phyloP scores from a whole-genome alignment of 2,797 vertebrate genomes.

The Danio tinwini region DNA sequence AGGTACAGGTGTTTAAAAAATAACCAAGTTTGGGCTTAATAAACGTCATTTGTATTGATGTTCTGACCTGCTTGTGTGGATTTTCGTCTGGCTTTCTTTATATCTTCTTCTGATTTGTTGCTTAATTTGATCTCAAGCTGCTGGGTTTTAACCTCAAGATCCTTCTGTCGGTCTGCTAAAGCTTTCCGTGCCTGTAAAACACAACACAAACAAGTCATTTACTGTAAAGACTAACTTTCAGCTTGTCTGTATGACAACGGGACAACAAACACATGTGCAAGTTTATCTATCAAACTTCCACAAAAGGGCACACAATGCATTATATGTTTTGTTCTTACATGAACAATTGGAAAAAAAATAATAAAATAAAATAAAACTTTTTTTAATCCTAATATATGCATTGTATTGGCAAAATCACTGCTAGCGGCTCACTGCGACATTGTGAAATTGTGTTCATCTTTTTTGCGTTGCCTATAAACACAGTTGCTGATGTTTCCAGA shows the following conservation, averaged over 20 bases:
- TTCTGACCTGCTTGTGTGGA: conserved; percentile 95
- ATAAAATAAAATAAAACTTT: background rate
- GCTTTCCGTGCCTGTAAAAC: conserved; percentile 88
- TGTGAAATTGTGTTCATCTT: background rate
- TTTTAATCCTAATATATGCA: background rate
- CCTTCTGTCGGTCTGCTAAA: conserved; percentile 94
- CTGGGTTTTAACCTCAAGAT: conserved; percentile 97
- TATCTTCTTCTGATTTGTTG: conserved; percentile 98
- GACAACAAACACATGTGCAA: no score
- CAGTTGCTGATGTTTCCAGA: conserved; percentile 6
- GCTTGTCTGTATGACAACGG: no score
- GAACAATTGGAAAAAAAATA: background rate
- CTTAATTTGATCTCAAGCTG: conserved; percentile 96
- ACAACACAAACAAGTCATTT: background rate
- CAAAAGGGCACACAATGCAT: no score
- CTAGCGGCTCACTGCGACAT: background rate
- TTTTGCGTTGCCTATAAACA: background rate
- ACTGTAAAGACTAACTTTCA: background rate
- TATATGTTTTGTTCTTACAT: background rate
- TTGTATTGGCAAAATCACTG: background rate
- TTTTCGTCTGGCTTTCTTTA: conserved; percentile 96
- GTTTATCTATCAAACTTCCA: background rate
- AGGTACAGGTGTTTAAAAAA: background rate
- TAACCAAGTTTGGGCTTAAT: background rate
- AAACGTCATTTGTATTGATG: background rate